These are phyloP conservation scores for Ophioninae sp. DNA, from an alignment of 2,888 invertebrate genomes.

Conservation along the genomic window DNA sequence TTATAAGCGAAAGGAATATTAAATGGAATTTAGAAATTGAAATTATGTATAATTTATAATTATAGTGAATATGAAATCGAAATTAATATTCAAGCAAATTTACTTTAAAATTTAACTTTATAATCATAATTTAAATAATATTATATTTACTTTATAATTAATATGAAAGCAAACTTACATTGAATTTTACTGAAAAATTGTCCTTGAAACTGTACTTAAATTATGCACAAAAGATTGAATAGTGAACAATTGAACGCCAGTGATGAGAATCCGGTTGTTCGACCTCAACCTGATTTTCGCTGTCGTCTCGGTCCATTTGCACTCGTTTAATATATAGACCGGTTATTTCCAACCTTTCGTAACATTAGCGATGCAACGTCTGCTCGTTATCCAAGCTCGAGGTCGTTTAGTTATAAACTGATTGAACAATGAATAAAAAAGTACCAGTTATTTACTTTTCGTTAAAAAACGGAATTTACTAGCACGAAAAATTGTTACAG, in stretches of 20 bases:
- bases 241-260: slow-evolving; percentile 10
- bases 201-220: not conserved
- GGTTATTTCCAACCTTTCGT: slow-evolving; percentile 29
- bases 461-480: not conserved
- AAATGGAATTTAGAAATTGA: not conserved
- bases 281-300: slow-evolving; percentile 73
- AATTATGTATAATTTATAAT: no score
- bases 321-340: slow-evolving; percentile 46
- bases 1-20: not conserved
- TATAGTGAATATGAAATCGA: no score
- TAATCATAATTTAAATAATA: no score
- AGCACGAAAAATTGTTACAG: slow-evolving; percentile 64
- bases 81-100: no score
- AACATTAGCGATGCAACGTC: slow-evolving; percentile 17
- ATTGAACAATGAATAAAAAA: slow-evolving; percentile 10
- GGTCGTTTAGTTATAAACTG: slow-evolving; percentile 21
- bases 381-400: slow-evolving; percentile 30
- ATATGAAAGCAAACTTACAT: not conserved
- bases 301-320: slow-evolving; percentile 68
- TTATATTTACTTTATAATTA: no score
- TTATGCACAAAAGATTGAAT: slow-evolving; percentile 42
- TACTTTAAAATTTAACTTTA: no score
- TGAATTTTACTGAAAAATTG: not conserved
- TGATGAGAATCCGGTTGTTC: slow-evolving; percentile 34
- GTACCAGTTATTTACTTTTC: not conserved